Base-by-base conservation (phyloP, 2,797 vertebrate species). In the Danionella dracula region DNA sequence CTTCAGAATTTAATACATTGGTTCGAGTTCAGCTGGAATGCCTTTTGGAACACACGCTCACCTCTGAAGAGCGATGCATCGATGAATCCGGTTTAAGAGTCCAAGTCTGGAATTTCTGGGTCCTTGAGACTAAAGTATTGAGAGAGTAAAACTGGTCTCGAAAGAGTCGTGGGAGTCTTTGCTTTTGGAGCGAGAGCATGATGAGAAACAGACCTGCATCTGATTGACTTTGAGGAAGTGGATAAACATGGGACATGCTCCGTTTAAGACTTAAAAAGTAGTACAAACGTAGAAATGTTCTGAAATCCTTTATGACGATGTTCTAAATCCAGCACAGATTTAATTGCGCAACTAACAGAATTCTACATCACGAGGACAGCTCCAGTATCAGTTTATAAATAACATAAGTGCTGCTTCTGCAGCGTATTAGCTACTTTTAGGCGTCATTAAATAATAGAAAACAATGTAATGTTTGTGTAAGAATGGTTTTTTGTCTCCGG, bases 191-290 rank as follows among this genome's bases (percentile, higher is more conserved):
- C 35, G 44, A 48, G 23, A 45, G 56, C 29, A 12, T 38, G 58
- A 61, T 61, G 58, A 42, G 58, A 61, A 61, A 61, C 44, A 48
- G 58, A 48, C 16, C 13, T 10, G n/a, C 31, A 48, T 48, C 19
- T 48, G 32, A 48, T 4, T 29, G 1, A 23, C 19, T 38, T 23
- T 3, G 32, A 23, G 44, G 56, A 59, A 45, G 42, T 1, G 4
- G 20, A 61, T 35, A 35, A 46, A 38, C 12, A 42, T 21, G 11
- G 11, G 11, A 5, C 9, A 53, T 6, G 4, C 13, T 15, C 13
- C 19, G 9, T 57, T n/a, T 31, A 31, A 17, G 13, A 7, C 13
- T 4, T 49, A 27, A 27, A 34, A 34, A 34, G 32, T 4, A 34
- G 2, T 8, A 4, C 32, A 8, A 11, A 8, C 9, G 4, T 34